Evolutionary conservation across 2,113 vertebrate species (phyloP).

Genomic region (Astur gentilis): DNA sequence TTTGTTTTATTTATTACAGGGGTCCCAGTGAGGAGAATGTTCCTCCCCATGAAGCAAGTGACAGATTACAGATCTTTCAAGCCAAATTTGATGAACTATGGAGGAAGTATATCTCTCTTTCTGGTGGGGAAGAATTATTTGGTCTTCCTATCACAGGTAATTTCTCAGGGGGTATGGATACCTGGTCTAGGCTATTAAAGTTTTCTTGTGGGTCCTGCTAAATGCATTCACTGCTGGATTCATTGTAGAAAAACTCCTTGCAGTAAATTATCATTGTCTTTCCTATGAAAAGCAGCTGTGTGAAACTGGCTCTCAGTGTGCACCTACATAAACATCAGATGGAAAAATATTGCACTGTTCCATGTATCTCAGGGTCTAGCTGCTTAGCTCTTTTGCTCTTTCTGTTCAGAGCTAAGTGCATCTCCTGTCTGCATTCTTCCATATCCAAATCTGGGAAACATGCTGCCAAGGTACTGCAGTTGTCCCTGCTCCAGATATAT

Average conservation of each 20-base stretch:
- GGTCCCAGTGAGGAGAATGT: slow-evolving; percentile 74
- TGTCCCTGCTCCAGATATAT: not conserved
- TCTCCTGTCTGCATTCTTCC: not conserved
- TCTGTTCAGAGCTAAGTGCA: not conserved
- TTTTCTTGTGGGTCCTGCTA: not conserved
- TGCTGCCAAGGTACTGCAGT: not conserved
- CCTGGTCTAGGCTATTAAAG: not conserved
- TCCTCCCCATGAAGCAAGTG: slow-evolving; percentile 75
- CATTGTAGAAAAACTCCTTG: not conserved
- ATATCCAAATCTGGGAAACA: not conserved
- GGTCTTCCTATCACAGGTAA: slow-evolving; percentile 79
- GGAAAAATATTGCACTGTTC: not conserved
- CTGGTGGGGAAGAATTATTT: slow-evolving; percentile 80
- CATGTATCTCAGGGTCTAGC: not conserved
- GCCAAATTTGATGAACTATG: slow-evolving; percentile 80
- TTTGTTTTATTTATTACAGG: slow-evolving; percentile 42
- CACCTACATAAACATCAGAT: not conserved
- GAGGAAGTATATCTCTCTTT: slow-evolving; percentile 76
- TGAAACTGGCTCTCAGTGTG: not conserved
- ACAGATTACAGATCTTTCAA: slow-evolving; percentile 81
- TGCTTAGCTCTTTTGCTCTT: not conserved
- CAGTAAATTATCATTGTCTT: not conserved
- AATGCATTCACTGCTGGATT: not conserved
- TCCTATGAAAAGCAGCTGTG: not conserved
- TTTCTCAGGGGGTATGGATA: not conserved